Percentiles rank a stretch among this genome's conserved stretches.
phyloP scores from a whole-genome alignment of 2,113 vertebrate genomes.

The Clupea harengus region DNA sequence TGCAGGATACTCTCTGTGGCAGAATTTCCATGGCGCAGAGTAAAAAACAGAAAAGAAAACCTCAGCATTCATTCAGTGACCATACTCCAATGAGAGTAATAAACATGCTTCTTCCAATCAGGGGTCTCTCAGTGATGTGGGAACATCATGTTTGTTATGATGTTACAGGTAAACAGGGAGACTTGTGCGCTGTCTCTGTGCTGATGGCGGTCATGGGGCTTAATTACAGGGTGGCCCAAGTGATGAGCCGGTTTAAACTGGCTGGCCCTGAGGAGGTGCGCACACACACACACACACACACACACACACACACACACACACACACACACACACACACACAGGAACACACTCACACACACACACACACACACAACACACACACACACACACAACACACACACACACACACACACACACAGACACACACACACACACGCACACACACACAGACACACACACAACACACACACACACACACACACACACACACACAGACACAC shows the following conservation, averaged over 20 bases:
- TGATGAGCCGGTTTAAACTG: background rate
- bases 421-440: background rate
- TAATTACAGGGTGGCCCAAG: background rate
- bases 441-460: slow-evolving; percentile 19
- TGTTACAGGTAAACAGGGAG: background rate
- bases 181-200: background rate
- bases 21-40: too few species aligned
- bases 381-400: background rate
- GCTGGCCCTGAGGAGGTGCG: too few species aligned
- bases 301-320: slow-evolving; percentile 4
- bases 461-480: slow-evolving; percentile 8
- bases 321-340: slow-evolving; percentile 20
- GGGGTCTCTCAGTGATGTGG: background rate
- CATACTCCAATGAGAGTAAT: background rate
- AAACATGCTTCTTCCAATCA: background rate
- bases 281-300: background rate
- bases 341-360: slow-evolving; percentile 13
- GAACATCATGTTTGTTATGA: background rate
- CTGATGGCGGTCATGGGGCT: background rate
- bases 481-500: background rate
- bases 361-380: slow-evolving; percentile 8
- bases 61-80: too few species aligned
- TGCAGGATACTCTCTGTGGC: too few species aligned
- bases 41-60: background rate
- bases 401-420: slow-evolving; percentile 16